A percentile compares a stretch with the other conserved stretches of the same genome.
These are phyloP conservation scores for Muscidifurax raptorellus DNA, from an alignment of 1,140 invertebrate species.

Conservation along the genomic window DNA sequence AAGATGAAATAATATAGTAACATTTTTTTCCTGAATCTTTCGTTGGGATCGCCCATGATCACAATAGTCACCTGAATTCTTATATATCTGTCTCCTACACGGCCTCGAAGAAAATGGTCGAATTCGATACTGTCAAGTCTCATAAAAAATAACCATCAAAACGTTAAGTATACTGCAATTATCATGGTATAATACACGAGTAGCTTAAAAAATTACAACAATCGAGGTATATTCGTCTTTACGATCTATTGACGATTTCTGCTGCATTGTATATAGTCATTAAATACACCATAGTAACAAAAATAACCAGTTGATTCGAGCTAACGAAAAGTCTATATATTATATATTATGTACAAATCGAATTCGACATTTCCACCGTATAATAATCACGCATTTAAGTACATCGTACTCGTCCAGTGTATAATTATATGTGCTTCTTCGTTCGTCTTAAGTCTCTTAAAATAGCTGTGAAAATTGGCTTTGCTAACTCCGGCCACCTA, in stretches of 20 bases:
- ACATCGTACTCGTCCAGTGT: conserved; percentile 34
- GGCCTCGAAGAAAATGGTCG: neutral
- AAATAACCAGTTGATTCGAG: no score
- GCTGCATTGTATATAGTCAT: neutral
- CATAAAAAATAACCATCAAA: neutral
- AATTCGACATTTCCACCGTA: neutral
- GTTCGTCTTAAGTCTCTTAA: neutral
- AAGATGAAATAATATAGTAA: conserved; percentile 11
- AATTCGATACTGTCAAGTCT: conserved; percentile 17
- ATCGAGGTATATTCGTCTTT: neutral
- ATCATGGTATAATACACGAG: neutral
- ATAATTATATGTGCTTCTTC: neutral
- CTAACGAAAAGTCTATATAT: neutral
- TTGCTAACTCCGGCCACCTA: neutral
- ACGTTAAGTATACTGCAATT: neutral
- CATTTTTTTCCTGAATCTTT: conserved; percentile 27
- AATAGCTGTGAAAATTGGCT: neutral
- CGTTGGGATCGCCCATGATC: conserved; percentile 36
- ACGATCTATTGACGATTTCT: neutral
- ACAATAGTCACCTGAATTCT: conserved; percentile 28
- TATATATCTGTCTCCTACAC: neutral
- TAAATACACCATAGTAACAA: neutral
- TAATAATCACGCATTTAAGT: conserved; percentile 32
- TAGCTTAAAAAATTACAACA: neutral
- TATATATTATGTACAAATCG: neutral